These are phyloP conservation scores for Criorhina ranunculi DNA, from an alignment of 2,888 invertebrate genomes.

Conservation along the genomic window DNA sequence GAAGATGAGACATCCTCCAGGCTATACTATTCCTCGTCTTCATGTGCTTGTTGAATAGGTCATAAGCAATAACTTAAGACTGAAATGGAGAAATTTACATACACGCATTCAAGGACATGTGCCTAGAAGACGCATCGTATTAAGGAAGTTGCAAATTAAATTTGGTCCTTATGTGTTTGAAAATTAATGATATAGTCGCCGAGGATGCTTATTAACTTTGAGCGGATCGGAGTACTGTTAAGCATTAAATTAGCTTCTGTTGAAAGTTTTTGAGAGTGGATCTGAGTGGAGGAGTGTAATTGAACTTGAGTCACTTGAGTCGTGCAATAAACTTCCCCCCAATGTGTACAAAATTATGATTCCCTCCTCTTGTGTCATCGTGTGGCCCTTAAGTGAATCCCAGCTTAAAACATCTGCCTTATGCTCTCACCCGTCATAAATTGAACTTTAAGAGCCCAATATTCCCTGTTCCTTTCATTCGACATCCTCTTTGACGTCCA, in stretches of 20 bases:
- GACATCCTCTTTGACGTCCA: neutral
- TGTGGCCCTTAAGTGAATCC: neutral
- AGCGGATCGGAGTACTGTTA: neutral
- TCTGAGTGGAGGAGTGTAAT: neutral
- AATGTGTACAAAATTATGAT: neutral
- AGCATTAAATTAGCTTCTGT: neutral
- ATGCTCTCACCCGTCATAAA: slow-evolving; percentile 15
- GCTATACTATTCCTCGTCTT: slow-evolving; percentile 16
- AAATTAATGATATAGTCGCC: neutral
- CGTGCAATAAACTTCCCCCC: neutral
- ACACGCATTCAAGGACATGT: slow-evolving; percentile 5
- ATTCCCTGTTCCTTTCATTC: neutral
- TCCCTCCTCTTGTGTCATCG: neutral
- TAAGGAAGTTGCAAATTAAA: slow-evolving; percentile 12
- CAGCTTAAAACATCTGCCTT: neutral
- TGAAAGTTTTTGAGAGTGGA: neutral
- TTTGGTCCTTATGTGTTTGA: neutral
- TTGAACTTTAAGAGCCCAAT: slow-evolving; percentile 8
- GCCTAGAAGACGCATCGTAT: neutral
- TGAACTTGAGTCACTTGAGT: neutral
- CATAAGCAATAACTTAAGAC: slow-evolving; percentile 43
- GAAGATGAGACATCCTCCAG: slow-evolving; percentile 27
- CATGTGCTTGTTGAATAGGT: slow-evolving; percentile 25
- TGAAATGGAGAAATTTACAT: slow-evolving; percentile 31
- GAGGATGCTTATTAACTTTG: slow-evolving; percentile 16